phyloP scores from a whole-genome alignment of 1,140 invertebrate genomes.

The Zaprionus africanus region DNA sequence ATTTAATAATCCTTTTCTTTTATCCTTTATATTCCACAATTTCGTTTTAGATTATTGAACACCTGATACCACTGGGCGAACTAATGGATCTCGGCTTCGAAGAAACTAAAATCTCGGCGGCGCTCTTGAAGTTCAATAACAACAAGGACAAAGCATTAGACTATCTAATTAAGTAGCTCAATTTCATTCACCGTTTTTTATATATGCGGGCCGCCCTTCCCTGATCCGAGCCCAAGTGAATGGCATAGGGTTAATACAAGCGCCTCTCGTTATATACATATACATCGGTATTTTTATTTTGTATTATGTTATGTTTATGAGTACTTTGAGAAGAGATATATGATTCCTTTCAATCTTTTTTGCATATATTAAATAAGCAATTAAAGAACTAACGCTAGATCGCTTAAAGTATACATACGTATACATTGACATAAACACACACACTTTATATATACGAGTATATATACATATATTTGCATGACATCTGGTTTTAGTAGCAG shows the following conservation, averaged over 20 bases:
- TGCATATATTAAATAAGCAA: slow-evolving; percentile 42
- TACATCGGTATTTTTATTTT: slow-evolving; percentile 42
- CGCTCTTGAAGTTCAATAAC: slow-evolving; percentile 90
- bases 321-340: slow-evolving; percentile 37
- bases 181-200: slow-evolving; percentile 40
- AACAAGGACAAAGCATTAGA: slow-evolving; percentile 95
- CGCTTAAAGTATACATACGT: slow-evolving; percentile 54
- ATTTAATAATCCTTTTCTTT: slow-evolving; percentile 32
- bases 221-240: slow-evolving; percentile 19
- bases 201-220: slow-evolving; percentile 8
- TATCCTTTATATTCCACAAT: slow-evolving; percentile 80
- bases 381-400: slow-evolving; percentile 42
- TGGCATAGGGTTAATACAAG: slow-evolving; percentile 16
- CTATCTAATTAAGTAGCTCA: slow-evolving; percentile 89
- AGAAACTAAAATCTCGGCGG: slow-evolving; percentile 90
- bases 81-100: slow-evolving; percentile 93
- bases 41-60: slow-evolving; percentile 88
- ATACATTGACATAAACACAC: slow-evolving; percentile 21
- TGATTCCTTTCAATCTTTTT: slow-evolving; percentile 10
- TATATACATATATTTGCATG: slow-evolving; percentile 32
- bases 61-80: slow-evolving; percentile 88
- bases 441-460: slow-evolving; percentile 12
- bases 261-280: slow-evolving; percentile 47
- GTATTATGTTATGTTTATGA: slow-evolving; percentile 36
- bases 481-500: slow-evolving; percentile 20